Evolutionary conservation across 2,888 invertebrate genomes (phyloP), one percentile per base, ranked within the genome.

Genomic region (Hydrotaea diabolus): DNA sequence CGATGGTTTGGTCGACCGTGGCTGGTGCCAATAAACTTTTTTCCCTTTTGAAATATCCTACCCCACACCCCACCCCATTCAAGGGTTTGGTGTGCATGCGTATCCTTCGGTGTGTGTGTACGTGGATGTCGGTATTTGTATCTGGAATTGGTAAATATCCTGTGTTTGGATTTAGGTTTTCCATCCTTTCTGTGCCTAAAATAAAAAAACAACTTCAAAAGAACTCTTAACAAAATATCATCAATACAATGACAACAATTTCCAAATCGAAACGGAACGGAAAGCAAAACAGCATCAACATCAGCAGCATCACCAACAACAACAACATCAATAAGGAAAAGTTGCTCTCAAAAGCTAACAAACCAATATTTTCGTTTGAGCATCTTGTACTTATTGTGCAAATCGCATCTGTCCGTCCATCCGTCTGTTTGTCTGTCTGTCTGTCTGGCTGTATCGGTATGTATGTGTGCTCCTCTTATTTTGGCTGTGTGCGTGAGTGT

Each of bases 1-100:
- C 55, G 75, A 78, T 77, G 62, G 53, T 71, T 77, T 76, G 76
- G 72, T 77, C 72, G 72, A 76, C 78, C 78, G 49, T 85, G 66
- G 66, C 81, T 79, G 84, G 82, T 82, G 82, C 84, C 84, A 82
- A 85, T 73, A 85, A 85, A 85, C 72, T 85, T 85, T 85, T 79
- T 5, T 69, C 69, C 11, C 39, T 69, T 72, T 8, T 13, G 19
- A 19, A 3, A 55, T 11, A 39, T 49, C n/a, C 15, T 26, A 3
- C 13, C 9, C 21, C 55, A 3, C 19, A 9, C 1, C 21, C 8
- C 26, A 26, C 7, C 9, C 13, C 26, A 59, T n/a, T n/a, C 23
- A 4, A 11, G 9, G 26, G 0, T 15, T 15, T 26, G 15, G 21
- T 59, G 59, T 21, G 43, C 36, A 19, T 73, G 19, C 31, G 17